Percentiles rank a stretch among this genome's conserved stretches.
Conservation (phyloP, 2,113 vertebrate genomes). For the Saiga tatarica region DNA sequence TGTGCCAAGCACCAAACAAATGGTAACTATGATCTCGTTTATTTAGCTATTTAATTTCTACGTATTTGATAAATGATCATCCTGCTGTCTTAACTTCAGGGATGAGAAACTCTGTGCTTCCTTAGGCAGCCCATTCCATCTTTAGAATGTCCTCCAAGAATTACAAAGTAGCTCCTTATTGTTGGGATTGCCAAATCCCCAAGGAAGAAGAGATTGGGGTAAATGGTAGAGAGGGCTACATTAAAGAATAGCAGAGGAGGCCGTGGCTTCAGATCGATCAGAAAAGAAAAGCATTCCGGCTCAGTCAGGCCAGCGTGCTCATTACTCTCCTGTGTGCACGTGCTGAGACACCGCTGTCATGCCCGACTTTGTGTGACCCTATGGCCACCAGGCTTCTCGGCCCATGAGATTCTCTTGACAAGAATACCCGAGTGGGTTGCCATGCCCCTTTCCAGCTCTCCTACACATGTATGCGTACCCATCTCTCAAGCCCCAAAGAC, state of each 20-base stretch:
- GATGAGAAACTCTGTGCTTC: not conserved
- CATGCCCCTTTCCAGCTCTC: not conserved
- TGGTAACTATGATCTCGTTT: not conserved
- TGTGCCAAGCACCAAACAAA: not conserved
- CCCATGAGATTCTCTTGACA: not conserved
- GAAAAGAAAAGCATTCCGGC: not conserved
- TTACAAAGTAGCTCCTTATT: not conserved
- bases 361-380: not conserved
- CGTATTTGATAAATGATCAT: not conserved
- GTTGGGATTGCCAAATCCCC: not conserved
- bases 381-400: not conserved
- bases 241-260: not conserved
- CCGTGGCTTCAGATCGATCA: not conserved
- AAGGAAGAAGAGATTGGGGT: not conserved
- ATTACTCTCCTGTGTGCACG: not conserved
- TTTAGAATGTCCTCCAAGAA: not conserved
- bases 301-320: not conserved
- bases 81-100: not conserved
- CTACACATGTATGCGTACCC: rapidly evolving
- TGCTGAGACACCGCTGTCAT: not conserved
- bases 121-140: not conserved
- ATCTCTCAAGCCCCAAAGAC: not conserved
- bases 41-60: not conserved
- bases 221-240: not conserved
- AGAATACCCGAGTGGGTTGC: not conserved